Conservation (phyloP, 1,140 invertebrate genomes). For the Pseudomyrmex cubaensis region DNA sequence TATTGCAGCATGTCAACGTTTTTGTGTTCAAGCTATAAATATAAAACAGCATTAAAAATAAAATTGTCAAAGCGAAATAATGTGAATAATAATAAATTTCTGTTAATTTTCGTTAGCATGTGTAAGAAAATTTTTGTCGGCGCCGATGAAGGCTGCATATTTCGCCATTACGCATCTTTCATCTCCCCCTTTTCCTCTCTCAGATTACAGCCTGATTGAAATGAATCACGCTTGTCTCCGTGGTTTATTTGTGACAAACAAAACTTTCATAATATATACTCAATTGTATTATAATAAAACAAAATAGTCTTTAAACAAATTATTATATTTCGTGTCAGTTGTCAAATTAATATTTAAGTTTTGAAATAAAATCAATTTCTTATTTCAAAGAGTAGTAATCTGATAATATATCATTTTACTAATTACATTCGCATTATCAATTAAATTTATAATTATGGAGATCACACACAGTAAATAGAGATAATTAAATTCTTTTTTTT, state of each 20-base stretch:
- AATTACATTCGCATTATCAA: neutral
- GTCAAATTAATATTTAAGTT: too few species aligned
- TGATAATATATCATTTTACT: neutral
- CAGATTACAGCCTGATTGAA: conserved; percentile 55
- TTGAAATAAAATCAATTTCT: too few species aligned
- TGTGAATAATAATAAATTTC: neutral
- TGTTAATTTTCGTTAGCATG: neutral
- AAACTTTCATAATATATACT: neutral
- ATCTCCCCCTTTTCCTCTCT: neutral
- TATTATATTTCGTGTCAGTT: too few species aligned
- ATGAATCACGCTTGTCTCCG: conserved; percentile 28
- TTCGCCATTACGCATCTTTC: conserved; percentile 24
- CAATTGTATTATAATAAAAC: neutral
- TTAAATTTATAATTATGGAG: conserved; percentile 17
- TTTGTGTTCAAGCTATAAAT: too few species aligned
- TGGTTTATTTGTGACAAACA: conserved; percentile 32
- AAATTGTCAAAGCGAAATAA: neutral
- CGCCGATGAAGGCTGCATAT: conserved; percentile 27
- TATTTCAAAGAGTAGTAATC: too few species aligned
- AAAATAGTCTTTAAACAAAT: neutral
- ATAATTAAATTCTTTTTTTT: neutral
- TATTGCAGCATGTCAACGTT: neutral
- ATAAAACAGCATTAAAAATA: neutral
- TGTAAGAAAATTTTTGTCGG: conserved; percentile 10
- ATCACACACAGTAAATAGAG: neutral